A percentile compares a stretch with the other conserved stretches of the same genome.
Conservation (phyloP, 2,888 invertebrate genomes). For the Spilosoma lubricipeda region DNA sequence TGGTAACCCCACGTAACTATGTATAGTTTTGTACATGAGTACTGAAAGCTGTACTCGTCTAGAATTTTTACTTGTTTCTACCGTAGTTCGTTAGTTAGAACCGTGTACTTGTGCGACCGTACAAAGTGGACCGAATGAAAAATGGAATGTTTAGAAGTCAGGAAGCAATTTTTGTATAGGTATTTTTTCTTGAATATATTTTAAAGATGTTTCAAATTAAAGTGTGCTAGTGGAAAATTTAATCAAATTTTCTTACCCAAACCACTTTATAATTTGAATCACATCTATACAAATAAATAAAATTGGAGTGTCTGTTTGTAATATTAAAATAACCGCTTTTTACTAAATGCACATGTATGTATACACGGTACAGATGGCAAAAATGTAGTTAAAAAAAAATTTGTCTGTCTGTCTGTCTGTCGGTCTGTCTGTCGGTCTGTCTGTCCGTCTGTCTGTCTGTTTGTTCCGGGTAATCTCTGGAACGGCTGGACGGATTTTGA, state of each 20-base stretch:
- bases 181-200: background rate
- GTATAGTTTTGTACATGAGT: slow-evolving; percentile 26
- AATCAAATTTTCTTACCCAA: background rate
- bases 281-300: too few species aligned
- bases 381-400: too few species aligned
- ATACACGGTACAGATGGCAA: too few species aligned
- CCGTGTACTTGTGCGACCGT: slow-evolving; percentile 31
- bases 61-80: slow-evolving; percentile 51
- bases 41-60: slow-evolving; percentile 37
- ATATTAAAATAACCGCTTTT: too few species aligned
- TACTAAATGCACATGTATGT: too few species aligned
- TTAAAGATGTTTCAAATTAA: background rate
- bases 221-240: background rate
- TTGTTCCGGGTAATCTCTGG: too few species aligned
- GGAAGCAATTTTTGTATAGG: slow-evolving; percentile 7
- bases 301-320: too few species aligned
- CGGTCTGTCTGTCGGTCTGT: too few species aligned
- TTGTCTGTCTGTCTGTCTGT: too few species aligned
- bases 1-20: background rate
- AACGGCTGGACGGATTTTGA: too few species aligned
- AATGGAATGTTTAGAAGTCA: slow-evolving; percentile 25
- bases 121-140: slow-evolving; percentile 1
- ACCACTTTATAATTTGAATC: background rate
- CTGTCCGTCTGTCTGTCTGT: too few species aligned
- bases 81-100: slow-evolving; percentile 64